phyloP scores from a whole-genome alignment of 2,797 vertebrate genomes.

The Oreonectes daqikongensis region DNA sequence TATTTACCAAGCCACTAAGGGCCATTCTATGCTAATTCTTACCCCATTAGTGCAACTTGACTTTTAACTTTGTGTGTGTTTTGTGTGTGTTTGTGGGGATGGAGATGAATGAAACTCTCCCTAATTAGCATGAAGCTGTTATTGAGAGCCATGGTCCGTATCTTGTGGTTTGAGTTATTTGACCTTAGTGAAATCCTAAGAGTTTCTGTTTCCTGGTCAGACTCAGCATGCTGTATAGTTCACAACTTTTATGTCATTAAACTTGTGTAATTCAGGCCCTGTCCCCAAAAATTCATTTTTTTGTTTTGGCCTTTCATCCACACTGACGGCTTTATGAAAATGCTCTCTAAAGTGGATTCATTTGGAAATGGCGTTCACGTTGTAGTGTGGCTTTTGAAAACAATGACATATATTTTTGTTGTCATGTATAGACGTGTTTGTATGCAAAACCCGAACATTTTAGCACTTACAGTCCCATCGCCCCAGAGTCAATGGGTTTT shows the following conservation, averaged over 20 bases:
- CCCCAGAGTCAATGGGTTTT: too few species aligned
- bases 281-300: not conserved
- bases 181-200: constrained; percentile 39
- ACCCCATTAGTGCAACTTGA: constrained; percentile 56
- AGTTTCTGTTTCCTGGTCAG: constrained; percentile 3
- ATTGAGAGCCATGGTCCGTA: constrained; percentile 39
- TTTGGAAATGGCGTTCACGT: too few species aligned
- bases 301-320: too few species aligned
- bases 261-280: not conserved
- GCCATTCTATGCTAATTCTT: constrained; percentile 71
- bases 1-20: constrained; percentile 52
- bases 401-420: too few species aligned
- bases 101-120: constrained; percentile 51
- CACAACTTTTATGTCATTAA: not conserved
- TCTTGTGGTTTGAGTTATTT: constrained; percentile 43
- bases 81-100: not conserved
- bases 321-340: too few species aligned
- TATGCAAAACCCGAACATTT: too few species aligned
- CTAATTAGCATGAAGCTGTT: constrained; percentile 67
- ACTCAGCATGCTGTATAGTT: constrained; percentile 14
- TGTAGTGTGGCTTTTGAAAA: too few species aligned
- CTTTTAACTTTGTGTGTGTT: constrained; percentile 51
- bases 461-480: too few species aligned
- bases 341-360: too few species aligned
- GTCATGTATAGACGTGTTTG: too few species aligned